Base-by-base conservation (phyloP, 2,888 invertebrate species). In the Amiota mariae region DNA sequence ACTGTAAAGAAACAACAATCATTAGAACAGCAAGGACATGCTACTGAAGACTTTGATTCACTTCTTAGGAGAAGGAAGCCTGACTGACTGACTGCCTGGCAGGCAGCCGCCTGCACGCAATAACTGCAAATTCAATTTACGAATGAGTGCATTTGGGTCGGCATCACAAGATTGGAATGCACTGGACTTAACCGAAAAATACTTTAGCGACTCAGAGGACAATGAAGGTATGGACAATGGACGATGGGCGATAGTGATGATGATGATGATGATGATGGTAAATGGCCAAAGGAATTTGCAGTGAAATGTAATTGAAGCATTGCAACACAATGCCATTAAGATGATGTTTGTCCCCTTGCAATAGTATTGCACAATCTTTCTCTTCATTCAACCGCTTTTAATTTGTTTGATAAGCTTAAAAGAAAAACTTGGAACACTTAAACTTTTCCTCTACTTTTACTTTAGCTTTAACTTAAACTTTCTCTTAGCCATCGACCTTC, bases 121-220 rank as follows among this genome's bases (percentile, higher is more conserved):
- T 72, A 72, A 73, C 85, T 77, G 79, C 79, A 86, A 86, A 86
- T 85, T 84, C 86, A 84, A 84, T 84, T 86, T 85, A 78, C 84
- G 80, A 86, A 77, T 81, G 78, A 72, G 66, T 72, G 72, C 72
- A 72, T 72, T 72, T 20, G 66, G 11, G 36, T 36, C 4, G 36
- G 8, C 36, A 36, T 36, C 36, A 51, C 59, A 59, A 59, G 20
- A 6, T 36, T 36, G 36, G 59, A 68, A 54, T 68, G 24, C 54
- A 54, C 54, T 68, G 18, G 59, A 59, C 59, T 59, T 59, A 20
- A 59, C 59, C 59, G 18, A 59, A 59, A 59, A 59, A 59, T 11
- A 20, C 12, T 51, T 51, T 51, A n/a, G 12, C n/a, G 54, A 51
- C 13, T 3, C 12, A 51, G 12, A n/a, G 64, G 15, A 64, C 9